Base-by-base conservation (phyloP, 2,113 vertebrate genomes). In the Eolophus roseicapilla region DNA sequence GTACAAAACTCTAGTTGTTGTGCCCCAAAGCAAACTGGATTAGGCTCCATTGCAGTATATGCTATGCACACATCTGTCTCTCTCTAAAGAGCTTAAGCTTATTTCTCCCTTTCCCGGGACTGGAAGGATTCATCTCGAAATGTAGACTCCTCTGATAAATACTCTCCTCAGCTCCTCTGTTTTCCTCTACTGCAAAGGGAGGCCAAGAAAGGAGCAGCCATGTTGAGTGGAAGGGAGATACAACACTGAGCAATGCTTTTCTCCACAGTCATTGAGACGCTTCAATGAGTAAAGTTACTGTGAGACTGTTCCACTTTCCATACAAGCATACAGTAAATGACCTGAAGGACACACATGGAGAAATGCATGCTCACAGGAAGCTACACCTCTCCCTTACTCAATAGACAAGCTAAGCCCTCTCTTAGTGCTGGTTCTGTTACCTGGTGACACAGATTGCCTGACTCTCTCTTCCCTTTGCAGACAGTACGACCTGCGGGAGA, bases 401-500 rank as follows among this genome's bases (percentile, higher is more conserved):
- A 14, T n/a, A 59, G 55, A 14, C 57, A 35, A 59, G 33, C 57
- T 59, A 59, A 59, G 57, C 14, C 23, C 69, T 70, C 46, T 53
- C 11, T 49, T 17, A 2, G 4, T 75, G 41, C 47, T 69, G 57
- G 27, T 11, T 3, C n/a, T 5, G 20, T n/a, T 11, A 1, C 0
- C 20, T 11, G 4, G 0, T 28, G 73, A 1, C 12, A 0, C 0
- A 6, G 25, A 1, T 8, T 80, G 17, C 52, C 55, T 28, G 39
- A 17, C 49, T 46, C n/a, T n/a, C 19, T 11, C 41, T 6, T 71
- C 41, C 55, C 47, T 25, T 69, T 81, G 47, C 98, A 99, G 99
- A 86, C 99, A 99, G 94, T 99, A 99, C 47, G 99, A 99, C 91
- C 98, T 99, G 93, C 97, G 99, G 74, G 99, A 99, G 97, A 99